Evolutionary conservation across 2,888 invertebrate species (phyloP).

Genomic region (Rhagophthalmus giganteus): DNA sequence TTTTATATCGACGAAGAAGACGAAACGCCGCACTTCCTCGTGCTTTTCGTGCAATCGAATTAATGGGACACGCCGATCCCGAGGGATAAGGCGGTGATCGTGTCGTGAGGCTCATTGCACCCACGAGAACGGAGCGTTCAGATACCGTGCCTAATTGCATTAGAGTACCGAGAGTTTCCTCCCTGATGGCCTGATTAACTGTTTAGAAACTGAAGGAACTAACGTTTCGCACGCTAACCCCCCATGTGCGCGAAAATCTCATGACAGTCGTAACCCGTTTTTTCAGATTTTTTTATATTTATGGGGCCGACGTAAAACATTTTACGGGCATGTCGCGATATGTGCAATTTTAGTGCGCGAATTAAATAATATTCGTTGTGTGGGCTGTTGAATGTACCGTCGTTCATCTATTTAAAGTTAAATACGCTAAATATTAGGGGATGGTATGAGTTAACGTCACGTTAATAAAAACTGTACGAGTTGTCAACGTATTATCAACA

Average conservation of each 20-base stretch:
- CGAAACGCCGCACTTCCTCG: too few relatives aligned
- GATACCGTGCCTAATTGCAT: constrained; percentile 43
- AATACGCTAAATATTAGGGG: too few relatives aligned
- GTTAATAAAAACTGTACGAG: too few relatives aligned
- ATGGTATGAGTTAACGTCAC: too few relatives aligned
- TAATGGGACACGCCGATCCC: constrained; percentile 38
- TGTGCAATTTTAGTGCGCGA: too few relatives aligned
- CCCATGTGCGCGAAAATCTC: constrained; percentile 8
- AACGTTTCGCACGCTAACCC: constrained; percentile 28
- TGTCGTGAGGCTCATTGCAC: constrained; percentile 40
- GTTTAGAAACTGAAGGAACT: constrained; percentile 24
- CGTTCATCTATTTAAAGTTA: too few relatives aligned
- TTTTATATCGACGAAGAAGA: too few relatives aligned
- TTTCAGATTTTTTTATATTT: constrained; percentile 11
- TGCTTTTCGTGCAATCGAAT: constrained; percentile 39
- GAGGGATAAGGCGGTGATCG: constrained; percentile 34
- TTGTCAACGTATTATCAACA: too few relatives aligned
- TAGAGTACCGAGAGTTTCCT: constrained; percentile 43
- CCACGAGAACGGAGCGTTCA: constrained; percentile 39
- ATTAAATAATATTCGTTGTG: too few relatives aligned
- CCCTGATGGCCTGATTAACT: constrained; percentile 36
- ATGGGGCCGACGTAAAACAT: neutral
- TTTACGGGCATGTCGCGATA: too few relatives aligned
- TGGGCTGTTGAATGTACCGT: too few relatives aligned
- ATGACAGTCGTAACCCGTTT: constrained; percentile 4